Evolutionary conservation across 92 coral and sea anemone genomes (phyloP), one percentile per base, ranked within the genome.

Genomic region (Siderastrea radians): DNA sequence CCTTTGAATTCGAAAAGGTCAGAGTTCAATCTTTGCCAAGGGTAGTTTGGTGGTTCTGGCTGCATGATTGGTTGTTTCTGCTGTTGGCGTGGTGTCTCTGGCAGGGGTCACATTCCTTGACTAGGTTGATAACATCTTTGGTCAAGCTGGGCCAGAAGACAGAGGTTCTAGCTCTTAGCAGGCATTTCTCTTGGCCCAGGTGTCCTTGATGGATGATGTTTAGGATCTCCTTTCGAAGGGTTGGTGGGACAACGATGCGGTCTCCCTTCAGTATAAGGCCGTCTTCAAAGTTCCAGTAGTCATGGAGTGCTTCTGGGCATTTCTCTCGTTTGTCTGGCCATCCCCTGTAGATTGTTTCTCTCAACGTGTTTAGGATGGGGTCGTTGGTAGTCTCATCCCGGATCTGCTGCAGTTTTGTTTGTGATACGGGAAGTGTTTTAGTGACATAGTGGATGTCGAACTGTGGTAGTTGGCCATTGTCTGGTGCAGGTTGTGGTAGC

Each of bases 211-310:
- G 96, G 8, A 84, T 83, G 70, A 90, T 91, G 64, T 64, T 72
- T 38, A 90, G 77, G 15, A 63, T 67, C 43, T 93, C 88, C 19
- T 72, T 59, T 44, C 96, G 17, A 38, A 93, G 80, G 7, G 55
- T 65, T 13, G 92, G 47, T 0, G 94, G 93, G 19, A 84, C n/a
- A 7, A 90, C 43, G 26, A 84, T 77, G n/a, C 59, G 82, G 46
- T 77, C 90, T 26, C 63, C 79, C 67, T 90, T 84, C 43, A 90
- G 82, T 44, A 84, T 0, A 1, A 90, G 64, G 57, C 93, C 84
- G 66, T 89, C 89, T 51, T 93, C 86, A 57, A 87, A 93, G 79
- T 93, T 93, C 94, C 96, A 93, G 63, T 84, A 93, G n/a, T 91
- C 87, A 72, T 79, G 90, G 65, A 87, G 81, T 15, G 38, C 38